These are phyloP conservation scores for Nemotelus nigrinus DNA, from an alignment of 2,888 invertebrate genomes.

Conservation along the genomic window DNA sequence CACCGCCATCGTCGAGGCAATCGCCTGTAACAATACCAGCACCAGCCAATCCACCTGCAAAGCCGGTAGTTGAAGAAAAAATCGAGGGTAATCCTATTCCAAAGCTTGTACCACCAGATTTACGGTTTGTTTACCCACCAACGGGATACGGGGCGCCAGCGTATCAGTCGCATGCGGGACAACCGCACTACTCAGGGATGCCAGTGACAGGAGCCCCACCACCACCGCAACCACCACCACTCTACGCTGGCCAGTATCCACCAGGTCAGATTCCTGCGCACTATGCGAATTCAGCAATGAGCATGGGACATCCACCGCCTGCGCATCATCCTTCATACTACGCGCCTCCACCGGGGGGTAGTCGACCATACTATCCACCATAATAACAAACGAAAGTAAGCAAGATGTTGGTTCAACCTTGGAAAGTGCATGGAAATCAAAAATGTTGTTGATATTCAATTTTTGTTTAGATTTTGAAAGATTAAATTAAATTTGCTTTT, in stretches of 20 bases:
- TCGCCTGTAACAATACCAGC: conserved; percentile 17
- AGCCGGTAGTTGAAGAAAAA: conserved; percentile 43
- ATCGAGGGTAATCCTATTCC: conserved; percentile 50
- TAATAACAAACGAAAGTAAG: neutral
- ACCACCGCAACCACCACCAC: conserved; percentile 59
- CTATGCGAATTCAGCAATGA: conserved; percentile 23
- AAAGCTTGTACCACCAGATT: conserved; percentile 53
- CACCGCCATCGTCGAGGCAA: conserved; percentile 50
- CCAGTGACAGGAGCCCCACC: conserved; percentile 56
- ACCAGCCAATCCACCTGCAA: conserved; percentile 19
- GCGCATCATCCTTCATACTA: conserved; percentile 46
- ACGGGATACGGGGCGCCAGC: conserved; percentile 65
- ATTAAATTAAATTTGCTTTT: too few relatives aligned
- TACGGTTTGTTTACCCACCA: conserved; percentile 60
- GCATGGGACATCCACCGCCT: conserved; percentile 43
- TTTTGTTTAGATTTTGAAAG: too few relatives aligned
- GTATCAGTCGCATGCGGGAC: conserved; percentile 56
- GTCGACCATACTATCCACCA: conserved; percentile 38
- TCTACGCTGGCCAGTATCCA: conserved; percentile 62
- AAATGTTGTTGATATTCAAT: too few relatives aligned
- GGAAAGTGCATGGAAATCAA: too few relatives aligned
- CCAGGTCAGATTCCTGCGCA: conserved; percentile 61
- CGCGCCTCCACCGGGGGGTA: conserved; percentile 27
- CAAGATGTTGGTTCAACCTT: too few relatives aligned
- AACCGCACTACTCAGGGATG: conserved; percentile 51